Conservation (phyloP, 2,113 vertebrate species). For the Tachycineta bicolor region DNA sequence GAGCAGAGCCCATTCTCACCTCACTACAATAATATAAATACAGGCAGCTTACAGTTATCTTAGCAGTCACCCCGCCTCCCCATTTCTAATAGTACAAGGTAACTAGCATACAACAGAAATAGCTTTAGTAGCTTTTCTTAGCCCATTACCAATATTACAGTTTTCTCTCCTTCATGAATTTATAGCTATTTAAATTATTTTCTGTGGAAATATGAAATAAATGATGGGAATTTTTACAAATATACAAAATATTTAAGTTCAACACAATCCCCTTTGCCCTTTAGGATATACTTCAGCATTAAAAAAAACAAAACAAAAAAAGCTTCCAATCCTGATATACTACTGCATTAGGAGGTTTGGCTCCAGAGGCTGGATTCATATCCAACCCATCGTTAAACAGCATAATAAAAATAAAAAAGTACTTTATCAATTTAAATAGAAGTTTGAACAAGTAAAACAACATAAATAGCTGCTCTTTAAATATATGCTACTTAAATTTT, state of each 20-base stretch:
- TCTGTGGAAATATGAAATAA: neutral
- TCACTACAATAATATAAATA: neutral
- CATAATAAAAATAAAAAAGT: constrained; percentile 52
- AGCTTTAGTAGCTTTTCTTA: neutral
- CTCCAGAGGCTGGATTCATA: constrained; percentile 37
- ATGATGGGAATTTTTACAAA: neutral
- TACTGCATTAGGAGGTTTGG: constrained; percentile 32
- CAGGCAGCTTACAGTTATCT: neutral
- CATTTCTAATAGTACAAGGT: neutral
- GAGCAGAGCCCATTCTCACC: neutral
- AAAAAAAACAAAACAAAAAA: neutral
- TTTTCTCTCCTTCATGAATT: neutral
- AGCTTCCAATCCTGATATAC: neutral
- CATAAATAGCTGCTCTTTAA: constrained; percentile 28
- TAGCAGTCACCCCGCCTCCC: neutral
- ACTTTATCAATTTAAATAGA: constrained; percentile 59
- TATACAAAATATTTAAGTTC: neutral
- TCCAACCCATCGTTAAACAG: constrained; percentile 30
- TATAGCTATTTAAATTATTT: neutral
- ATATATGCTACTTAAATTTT: neutral
- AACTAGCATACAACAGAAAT: neutral
- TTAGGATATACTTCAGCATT: neutral
- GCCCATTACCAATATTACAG: neutral
- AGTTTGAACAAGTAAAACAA: constrained; percentile 48
- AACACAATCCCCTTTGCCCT: neutral